Evolutionary conservation across 1,140 invertebrate genomes (phyloP), one percentile per base, ranked within the genome.

Genomic region (Zelostemma sp.): DNA sequence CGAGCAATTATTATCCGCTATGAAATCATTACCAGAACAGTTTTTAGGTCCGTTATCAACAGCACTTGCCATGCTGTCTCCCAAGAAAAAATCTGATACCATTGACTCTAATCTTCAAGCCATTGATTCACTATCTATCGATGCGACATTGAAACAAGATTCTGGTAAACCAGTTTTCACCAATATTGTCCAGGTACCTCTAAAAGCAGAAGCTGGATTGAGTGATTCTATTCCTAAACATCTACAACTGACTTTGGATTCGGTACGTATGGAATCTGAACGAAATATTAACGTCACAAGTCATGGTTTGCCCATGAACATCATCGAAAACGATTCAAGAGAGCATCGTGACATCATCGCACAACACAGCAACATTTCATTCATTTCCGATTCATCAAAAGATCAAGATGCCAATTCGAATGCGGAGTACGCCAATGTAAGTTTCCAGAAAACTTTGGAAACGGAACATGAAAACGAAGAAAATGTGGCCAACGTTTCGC

Each of bases 21-120:
- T 84, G 63, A 84, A 72, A 70, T 80, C 77, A 43, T 45, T 85
- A 28, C 82, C 84, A 1, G 80, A 83, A 47, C 79, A 83, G 61
- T 62, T 85, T 31, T 48, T 83, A 6, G 77, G 69, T 17, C 79
- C 82, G 3, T 70, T 85, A 48, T 72, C 78, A 3, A 63, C 73
- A 4, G 82, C 80, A 2, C 51, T 85, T 48, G 76, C 78, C 51
- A 68, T 77, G 43, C 18, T 84, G 15, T 74, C 80, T 12, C 66
- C 73, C 5, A 82, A 71, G 53, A 73, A 51, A 46, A 33, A 4
- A 45, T 16, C 6, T 12, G 4, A 45, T 17, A 41, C 17, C 3
- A 3, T 2, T 33, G 16, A 61, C 16, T 38, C 11, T 6, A 48
- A 53, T 25, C 2, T 33, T 6, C 28, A 41, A 78, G 33, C 4